Evolutionary conservation across 2,113 vertebrate genomes (phyloP).

Genomic region (Colinus virginianus): DNA sequence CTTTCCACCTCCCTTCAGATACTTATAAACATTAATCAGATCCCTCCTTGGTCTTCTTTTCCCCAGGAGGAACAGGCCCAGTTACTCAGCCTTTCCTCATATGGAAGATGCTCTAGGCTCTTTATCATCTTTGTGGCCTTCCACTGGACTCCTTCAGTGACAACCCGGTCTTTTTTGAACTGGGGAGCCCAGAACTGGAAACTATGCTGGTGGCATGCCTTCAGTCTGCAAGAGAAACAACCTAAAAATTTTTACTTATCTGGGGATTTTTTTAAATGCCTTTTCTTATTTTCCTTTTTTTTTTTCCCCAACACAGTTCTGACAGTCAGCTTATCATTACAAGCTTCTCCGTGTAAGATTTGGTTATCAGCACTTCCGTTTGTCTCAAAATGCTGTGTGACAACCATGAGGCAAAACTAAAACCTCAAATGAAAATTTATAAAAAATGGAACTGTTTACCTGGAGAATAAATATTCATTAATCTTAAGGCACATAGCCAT

Average conservation of each 20-base stretch:
- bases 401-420: background rate
- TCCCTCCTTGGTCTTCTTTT: too few relatives aligned
- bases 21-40: too few relatives aligned
- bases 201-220: background rate
- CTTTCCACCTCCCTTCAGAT: too few relatives aligned
- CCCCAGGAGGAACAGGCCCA: too few relatives aligned
- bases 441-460: background rate
- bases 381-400: background rate
- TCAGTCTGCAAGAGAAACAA: background rate
- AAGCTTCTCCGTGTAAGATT: background rate
- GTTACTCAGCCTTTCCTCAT: too few relatives aligned
- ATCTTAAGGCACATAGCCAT: background rate
- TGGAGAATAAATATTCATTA: background rate
- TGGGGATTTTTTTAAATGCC: background rate
- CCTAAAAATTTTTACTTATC: background rate
- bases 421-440: background rate
- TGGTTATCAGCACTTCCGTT: background rate
- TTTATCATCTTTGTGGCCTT: too few relatives aligned
- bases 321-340: rapidly evolving
- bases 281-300: background rate
- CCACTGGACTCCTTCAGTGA: too few relatives aligned
- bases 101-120: too few relatives aligned
- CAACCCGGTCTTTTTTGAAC: too few relatives aligned
- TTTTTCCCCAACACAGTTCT: background rate
- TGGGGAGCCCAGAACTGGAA: too few relatives aligned